Base-by-base conservation (phyloP, 2,797 vertebrate genomes). In the Parauchenoglanis punctatus region DNA sequence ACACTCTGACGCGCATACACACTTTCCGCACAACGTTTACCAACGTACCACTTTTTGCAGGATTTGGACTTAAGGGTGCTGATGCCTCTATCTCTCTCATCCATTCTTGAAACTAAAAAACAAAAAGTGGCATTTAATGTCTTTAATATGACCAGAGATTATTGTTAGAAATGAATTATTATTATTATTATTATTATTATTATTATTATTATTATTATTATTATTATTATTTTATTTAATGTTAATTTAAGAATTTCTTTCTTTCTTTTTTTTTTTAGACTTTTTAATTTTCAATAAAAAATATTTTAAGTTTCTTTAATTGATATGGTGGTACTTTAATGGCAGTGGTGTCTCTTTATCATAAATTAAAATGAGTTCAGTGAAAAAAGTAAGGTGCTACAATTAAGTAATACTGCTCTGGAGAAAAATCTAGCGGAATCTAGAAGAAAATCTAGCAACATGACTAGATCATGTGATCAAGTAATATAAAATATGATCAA, bases 31-130 rank as follows among this genome's bases (percentile, higher is more conserved):
- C 78, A 40, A 54, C 20, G 3, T 87, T 87, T 63, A 35, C 35
- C 35, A 83, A 3, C 7, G 80, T 83, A 65, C 35, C 56, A n/a
- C 68, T 87, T 31, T 75, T 75, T 82, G 80, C 80, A 87, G 86
- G 86, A 28, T 87, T 87, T 83, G 80, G 86, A 76, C 44, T 87
- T 17, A 18, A 83, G 13, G 6, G 20, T 5, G 11, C 13, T 0
- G 6, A 31, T 12, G 49, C 80, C 46, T 75, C 78, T 3, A 49
- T 87, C 68, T 73, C 78, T 54, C 78, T 87, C 28, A 61, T 61
- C 23, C 58, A 63, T 25, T 65, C 23, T 63, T 44, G 35, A 81
- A 76, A 17, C 13, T 80, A 59, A 35, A 40, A 80, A 61, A 25
- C 1, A n/a, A 49, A 52, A 54, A 28, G 5, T 52, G 12, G 12